Conservation (phyloP, 2,797 vertebrate genomes). For the Epinephelus awoara region DNA sequence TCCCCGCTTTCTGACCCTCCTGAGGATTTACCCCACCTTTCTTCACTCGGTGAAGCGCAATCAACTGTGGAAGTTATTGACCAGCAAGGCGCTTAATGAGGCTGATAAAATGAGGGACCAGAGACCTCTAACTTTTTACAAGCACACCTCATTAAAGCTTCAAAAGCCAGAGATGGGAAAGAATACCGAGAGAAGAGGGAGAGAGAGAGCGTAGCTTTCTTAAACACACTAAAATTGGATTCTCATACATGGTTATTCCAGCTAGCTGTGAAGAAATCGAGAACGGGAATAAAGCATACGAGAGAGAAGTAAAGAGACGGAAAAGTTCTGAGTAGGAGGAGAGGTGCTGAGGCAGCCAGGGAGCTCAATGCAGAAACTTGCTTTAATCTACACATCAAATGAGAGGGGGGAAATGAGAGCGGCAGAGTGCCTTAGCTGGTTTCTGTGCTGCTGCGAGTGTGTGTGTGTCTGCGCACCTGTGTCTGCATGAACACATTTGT, state of each 20-base stretch:
- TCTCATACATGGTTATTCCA: constrained; percentile 39
- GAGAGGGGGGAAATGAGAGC: constrained; percentile 71
- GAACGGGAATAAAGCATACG: constrained; percentile 31
- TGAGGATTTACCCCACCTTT: constrained; percentile 35
- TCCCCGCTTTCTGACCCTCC: constrained; percentile 27
- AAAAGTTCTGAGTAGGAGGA: constrained; percentile 55
- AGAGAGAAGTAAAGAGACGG: constrained; percentile 27
- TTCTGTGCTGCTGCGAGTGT: constrained; percentile 30
- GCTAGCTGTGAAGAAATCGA: constrained; percentile 37
- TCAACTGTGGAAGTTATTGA: constrained; percentile 67
- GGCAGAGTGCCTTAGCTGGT: constrained; percentile 52
- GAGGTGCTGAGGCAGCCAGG: constrained; percentile 64
- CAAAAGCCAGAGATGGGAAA: constrained; percentile 25
- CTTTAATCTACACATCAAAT: constrained; percentile 85
- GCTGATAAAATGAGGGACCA: constrained; percentile 68
- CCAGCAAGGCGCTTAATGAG: constrained; percentile 74
- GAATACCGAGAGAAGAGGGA: neutral
- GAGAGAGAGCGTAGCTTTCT: constrained; percentile 18
- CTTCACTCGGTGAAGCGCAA: constrained; percentile 31
- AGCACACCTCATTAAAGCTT: constrained; percentile 65
- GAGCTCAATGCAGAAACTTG: constrained; percentile 56
- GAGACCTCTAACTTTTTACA: constrained; percentile 72
- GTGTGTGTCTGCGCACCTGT: constrained; percentile 47
- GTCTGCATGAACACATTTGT: constrained; percentile 44
- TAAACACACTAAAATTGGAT: constrained; percentile 41